These are phyloP conservation scores for Phallusia fumigata DNA, from an alignment of 23 tunicate species.

Conservation along the genomic window DNA sequence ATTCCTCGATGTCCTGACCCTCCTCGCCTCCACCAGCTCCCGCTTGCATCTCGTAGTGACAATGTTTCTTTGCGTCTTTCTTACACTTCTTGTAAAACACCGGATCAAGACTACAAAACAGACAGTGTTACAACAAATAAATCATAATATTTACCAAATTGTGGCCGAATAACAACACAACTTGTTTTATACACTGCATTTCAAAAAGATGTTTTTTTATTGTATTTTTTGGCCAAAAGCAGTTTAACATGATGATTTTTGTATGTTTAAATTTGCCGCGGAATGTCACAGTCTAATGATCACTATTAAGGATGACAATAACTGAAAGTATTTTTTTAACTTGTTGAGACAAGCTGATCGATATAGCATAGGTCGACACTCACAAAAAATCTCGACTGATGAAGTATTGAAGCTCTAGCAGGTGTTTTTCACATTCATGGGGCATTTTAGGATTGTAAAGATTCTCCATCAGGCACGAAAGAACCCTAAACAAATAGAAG, in stretches of 20 bases:
- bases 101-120: conserved; percentile 40
- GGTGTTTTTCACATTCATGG: conserved; percentile 39
- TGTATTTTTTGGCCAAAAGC: too few relatives aligned
- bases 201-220: too few relatives aligned
- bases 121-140: too few relatives aligned
- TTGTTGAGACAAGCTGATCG: too few relatives aligned
- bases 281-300: too few relatives aligned
- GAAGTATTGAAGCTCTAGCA: conserved; percentile 84
- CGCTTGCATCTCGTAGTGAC: not conserved
- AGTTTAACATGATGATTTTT: too few relatives aligned
- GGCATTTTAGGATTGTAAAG: conserved; percentile 45
- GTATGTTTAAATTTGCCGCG: too few relatives aligned
- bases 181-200: too few relatives aligned
- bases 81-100: conserved; percentile 45
- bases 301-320: too few relatives aligned
- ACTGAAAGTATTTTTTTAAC: too few relatives aligned
- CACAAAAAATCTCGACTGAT: conserved; percentile 70
- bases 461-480: conserved; percentile 88
- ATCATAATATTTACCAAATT: too few relatives aligned
- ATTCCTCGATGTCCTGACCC: conserved; percentile 10
- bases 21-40: not conserved
- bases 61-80: conserved; percentile 31
- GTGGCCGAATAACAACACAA: too few relatives aligned
- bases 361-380: conserved; percentile 15
- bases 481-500: conserved; percentile 28